A percentile compares a stretch with the other conserved stretches of the same genome.
phyloP scores from a whole-genome alignment of 2,797 vertebrate genomes.

The Acipenser transmontanus region DNA sequence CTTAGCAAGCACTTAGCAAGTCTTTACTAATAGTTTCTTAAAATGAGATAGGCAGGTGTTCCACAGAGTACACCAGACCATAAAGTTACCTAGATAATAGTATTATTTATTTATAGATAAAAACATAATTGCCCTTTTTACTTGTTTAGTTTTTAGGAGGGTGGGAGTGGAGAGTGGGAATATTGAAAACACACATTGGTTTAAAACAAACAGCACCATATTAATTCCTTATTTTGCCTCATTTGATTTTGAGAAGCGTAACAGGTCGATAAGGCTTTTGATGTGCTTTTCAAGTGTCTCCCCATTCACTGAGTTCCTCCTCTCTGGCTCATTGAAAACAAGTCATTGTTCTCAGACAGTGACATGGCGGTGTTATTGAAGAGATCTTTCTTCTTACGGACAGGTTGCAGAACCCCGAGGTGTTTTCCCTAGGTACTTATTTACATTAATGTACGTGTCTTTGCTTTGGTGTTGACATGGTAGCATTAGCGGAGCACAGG shows the following conservation, averaged over 20 bases:
- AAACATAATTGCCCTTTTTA: neutral
- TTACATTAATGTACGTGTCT: slow-evolving; percentile 1
- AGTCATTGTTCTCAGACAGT: slow-evolving; percentile 1
- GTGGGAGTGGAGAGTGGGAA: neutral
- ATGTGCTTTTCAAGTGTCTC: neutral
- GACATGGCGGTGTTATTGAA: neutral
- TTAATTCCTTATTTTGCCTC: neutral
- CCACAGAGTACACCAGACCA: neutral
- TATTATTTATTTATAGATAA: neutral
- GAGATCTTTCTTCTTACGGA: neutral
- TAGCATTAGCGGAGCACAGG: neutral
- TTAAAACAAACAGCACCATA: neutral
- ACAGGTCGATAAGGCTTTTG: neutral
- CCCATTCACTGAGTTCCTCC: neutral
- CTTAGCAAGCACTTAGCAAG: too few relatives aligned
- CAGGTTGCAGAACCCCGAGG: neutral
- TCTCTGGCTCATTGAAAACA: neutral
- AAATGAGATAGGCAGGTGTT: neutral
- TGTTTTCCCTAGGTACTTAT: slow-evolving; percentile 2
- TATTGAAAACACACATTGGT: neutral
- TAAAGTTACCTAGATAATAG: neutral
- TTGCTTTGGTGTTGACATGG: neutral
- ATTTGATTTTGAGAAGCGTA: neutral
- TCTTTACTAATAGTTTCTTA: too few relatives aligned
- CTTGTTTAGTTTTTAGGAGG: neutral